Evolutionary conservation across 2,113 vertebrate species (phyloP).

Genomic region (Atrichornis clamosus): DNA sequence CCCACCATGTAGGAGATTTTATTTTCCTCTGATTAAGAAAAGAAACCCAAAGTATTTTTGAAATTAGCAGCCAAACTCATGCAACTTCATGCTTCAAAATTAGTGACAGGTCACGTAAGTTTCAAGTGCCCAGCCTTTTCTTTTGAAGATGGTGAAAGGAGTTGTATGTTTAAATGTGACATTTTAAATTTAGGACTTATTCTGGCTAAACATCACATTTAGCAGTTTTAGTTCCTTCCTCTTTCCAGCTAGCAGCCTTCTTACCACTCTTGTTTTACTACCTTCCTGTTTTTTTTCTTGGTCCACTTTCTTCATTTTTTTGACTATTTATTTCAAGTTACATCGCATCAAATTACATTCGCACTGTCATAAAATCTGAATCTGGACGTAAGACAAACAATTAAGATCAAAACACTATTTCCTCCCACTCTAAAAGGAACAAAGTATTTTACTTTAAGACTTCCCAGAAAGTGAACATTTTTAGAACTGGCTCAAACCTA

Average conservation of each 20-base stretch:
- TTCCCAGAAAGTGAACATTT: constrained; percentile 7
- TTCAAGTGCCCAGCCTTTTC: neutral
- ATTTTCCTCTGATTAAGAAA: neutral
- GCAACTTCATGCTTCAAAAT: neutral
- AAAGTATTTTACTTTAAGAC: neutral
- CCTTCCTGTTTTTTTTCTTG: neutral
- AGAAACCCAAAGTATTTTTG: neutral
- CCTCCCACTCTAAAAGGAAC: neutral
- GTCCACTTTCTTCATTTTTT: neutral
- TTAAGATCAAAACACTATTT: neutral
- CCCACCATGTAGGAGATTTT: neutral
- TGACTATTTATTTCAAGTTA: neutral
- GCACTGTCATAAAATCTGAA: neutral
- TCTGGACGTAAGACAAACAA: neutral
- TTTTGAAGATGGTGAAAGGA: neutral
- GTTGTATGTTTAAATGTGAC: neutral
- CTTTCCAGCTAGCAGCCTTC: neutral
- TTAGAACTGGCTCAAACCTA: constrained; percentile 1
- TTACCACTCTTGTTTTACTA: neutral
- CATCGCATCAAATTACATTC: no score
- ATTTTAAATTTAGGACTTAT: neutral
- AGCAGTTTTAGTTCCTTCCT: neutral
- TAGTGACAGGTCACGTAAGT: neutral
- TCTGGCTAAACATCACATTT: neutral
- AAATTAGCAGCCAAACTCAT: neutral